Conservation (phyloP, 2,797 vertebrate genomes). For the Gastrophryne carolinensis region DNA sequence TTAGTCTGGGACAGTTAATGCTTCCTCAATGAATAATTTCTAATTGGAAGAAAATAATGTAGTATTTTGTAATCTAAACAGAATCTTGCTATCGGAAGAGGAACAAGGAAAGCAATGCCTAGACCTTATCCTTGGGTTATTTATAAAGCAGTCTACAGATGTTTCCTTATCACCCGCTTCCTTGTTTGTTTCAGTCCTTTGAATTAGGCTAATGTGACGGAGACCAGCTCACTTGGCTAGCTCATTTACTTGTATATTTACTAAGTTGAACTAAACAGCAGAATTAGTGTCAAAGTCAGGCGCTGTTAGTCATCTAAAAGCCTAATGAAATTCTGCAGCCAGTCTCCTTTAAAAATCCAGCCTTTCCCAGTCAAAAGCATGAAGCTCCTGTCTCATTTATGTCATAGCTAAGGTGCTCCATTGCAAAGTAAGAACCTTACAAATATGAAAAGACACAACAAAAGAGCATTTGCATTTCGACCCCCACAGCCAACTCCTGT, state of each 20-base stretch:
- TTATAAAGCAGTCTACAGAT: slow-evolving; percentile 37
- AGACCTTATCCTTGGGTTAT: slow-evolving; percentile 15
- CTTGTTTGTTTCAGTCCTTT: slow-evolving; percentile 25
- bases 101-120: slow-evolving; percentile 26
- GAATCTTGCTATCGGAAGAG: slow-evolving; percentile 13
- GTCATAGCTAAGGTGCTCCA: too few relatives aligned
- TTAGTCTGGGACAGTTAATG: slow-evolving; percentile 11
- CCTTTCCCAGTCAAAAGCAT: too few relatives aligned
- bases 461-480: too few relatives aligned
- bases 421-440: too few relatives aligned
- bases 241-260: background rate
- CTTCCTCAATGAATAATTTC: slow-evolving; percentile 48
- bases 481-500: too few relatives aligned
- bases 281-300: too few relatives aligned
- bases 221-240: background rate
- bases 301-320: too few relatives aligned
- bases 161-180: slow-evolving; percentile 48
- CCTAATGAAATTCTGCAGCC: too few relatives aligned
- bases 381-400: too few relatives aligned
- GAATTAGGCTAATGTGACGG: background rate
- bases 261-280: background rate
- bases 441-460: too few relatives aligned
- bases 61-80: slow-evolving; percentile 37
- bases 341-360: too few relatives aligned
- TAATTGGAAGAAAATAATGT: slow-evolving; percentile 32